A percentile compares a stretch with the other conserved stretches of the same genome.
Evolutionary conservation across 2,113 vertebrate species (phyloP).

Genomic region (Eulemur rufifrons): DNA sequence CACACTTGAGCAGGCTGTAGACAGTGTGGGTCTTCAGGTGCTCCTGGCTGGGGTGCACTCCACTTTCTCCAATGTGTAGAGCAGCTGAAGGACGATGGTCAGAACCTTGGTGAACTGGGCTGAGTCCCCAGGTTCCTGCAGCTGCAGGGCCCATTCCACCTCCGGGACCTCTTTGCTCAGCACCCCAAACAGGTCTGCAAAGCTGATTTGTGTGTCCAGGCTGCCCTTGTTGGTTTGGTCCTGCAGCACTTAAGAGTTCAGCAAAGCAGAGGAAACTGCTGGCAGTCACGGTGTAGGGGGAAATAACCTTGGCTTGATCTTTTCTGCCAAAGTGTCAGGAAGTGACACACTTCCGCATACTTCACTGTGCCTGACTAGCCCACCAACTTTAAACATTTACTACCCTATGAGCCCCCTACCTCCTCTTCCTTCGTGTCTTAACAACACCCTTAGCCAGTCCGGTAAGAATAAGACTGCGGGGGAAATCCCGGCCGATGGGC

Average conservation of each 20-base stretch:
- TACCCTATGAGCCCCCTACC: too few species aligned
- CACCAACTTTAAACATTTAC: too few species aligned
- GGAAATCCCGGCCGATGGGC: too few species aligned
- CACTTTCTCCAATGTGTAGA: constrained; percentile 93
- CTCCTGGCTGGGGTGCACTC: constrained; percentile 91
- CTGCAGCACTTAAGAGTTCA: constrained; percentile 95
- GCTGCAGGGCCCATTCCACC: constrained; percentile 91
- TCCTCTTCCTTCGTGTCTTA: too few species aligned
- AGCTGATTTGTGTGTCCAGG: constrained; percentile 89
- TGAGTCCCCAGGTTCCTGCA: constrained; percentile 89
- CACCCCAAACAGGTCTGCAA: constrained; percentile 93
- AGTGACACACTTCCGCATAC: too few species aligned
- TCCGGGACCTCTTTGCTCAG: constrained; percentile 92
- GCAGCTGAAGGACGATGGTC: constrained; percentile 93
- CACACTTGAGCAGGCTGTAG: constrained; percentile 93
- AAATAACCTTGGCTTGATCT: too few species aligned
- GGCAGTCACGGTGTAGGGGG: constrained; percentile 85
- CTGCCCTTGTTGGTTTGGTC: constrained; percentile 93
- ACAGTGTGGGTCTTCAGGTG: constrained; percentile 93
- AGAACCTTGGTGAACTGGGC: constrained; percentile 93
- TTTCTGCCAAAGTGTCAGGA: too few species aligned
- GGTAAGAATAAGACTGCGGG: too few species aligned
- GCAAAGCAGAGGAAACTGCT: constrained; percentile 96
- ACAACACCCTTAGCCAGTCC: too few species aligned
- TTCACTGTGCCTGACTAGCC: too few species aligned